These are phyloP conservation scores for Eristalis arbustorum DNA, from an alignment of 2,888 invertebrate genomes.

Conservation along the genomic window DNA sequence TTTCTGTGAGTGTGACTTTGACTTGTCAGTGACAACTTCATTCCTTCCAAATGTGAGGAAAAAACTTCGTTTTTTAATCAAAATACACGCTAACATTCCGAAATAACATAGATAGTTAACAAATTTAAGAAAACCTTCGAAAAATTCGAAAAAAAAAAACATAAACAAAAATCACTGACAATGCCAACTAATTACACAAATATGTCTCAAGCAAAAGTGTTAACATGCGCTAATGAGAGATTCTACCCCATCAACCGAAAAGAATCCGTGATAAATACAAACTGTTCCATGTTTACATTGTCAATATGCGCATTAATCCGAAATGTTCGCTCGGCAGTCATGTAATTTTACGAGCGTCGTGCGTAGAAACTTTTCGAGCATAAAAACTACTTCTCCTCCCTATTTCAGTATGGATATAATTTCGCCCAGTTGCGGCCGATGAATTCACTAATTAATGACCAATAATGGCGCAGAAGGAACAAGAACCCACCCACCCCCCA, in stretches of 20 bases:
- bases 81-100: too few species aligned
- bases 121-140: background rate
- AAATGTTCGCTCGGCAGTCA: constrained; percentile 12
- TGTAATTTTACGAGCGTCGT: constrained; percentile 1
- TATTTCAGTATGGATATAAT: background rate
- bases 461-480: constrained; percentile 11
- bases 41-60: too few species aligned
- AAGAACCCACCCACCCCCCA: background rate
- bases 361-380: background rate
- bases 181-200: background rate
- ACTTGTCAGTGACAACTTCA: too few species aligned
- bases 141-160: background rate
- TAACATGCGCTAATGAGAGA: background rate
- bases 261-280: background rate
- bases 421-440: background rate
- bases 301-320: constrained; percentile 8
- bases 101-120: too few species aligned
- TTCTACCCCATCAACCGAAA: background rate
- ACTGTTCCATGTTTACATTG: background rate
- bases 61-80: too few species aligned
- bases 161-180: background rate
- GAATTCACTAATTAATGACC: constrained; percentile 44
- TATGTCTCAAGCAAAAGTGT: background rate
- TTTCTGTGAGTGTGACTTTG: too few species aligned
- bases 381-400: background rate